Conservation (phyloP, 2,113 vertebrate genomes). For the Ochotona princeps region DNA sequence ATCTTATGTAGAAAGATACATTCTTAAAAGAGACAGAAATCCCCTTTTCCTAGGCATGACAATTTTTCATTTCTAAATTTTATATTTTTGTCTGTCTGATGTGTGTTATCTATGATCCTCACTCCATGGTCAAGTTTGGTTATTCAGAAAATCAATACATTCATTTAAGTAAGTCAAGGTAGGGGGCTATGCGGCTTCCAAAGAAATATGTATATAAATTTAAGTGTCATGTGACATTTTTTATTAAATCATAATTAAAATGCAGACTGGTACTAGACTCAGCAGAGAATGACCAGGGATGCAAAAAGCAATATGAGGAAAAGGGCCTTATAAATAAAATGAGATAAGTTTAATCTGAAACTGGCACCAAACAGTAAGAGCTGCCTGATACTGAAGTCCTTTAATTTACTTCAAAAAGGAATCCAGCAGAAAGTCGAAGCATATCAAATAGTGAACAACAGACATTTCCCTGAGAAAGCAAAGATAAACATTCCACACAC, state of each 20-base stretch:
- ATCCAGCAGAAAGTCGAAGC: too few relatives aligned
- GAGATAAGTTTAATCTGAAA: not conserved
- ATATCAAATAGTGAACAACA: too few relatives aligned
- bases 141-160: not conserved
- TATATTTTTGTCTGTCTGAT: not conserved
- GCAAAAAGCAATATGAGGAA: not conserved
- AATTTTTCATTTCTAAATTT: not conserved
- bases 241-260: slow-evolving; percentile 12
- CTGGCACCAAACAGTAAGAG: too few relatives aligned
- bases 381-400: too few relatives aligned
- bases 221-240: not conserved
- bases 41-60: not conserved
- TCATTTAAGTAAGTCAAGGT: not conserved
- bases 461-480: too few relatives aligned
- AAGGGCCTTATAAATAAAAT: not conserved
- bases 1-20: not conserved
- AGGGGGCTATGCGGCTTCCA: not conserved
- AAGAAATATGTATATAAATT: not conserved
- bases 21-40: not conserved
- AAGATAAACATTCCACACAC: too few relatives aligned
- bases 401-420: too few relatives aligned
- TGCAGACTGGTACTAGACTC: not conserved
- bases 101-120: not conserved
- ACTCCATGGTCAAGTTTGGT: not conserved
- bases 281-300: not conserved